Percentiles rank a stretch among this genome's conserved stretches.
Conservation (phyloP, 2,888 invertebrate species). For the Stenchaetothrips biformis region DNA sequence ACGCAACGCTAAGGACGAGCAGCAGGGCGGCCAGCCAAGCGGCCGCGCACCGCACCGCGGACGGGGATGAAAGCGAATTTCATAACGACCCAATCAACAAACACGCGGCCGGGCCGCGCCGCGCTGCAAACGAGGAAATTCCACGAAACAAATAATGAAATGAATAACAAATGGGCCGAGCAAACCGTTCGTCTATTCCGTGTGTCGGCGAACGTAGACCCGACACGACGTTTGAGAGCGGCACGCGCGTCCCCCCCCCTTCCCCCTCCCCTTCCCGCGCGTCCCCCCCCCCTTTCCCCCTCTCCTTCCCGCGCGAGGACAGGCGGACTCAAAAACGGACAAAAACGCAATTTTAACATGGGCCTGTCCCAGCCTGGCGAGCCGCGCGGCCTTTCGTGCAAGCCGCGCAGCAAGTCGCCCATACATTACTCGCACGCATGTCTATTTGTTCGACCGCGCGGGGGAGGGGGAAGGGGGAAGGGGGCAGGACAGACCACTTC, state of each 20-base stretch:
- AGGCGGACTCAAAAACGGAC: constrained; percentile 1
- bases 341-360: constrained; percentile 17
- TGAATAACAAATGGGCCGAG: constrained; percentile 13
- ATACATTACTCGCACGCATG: constrained; percentile 20
- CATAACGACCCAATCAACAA: too few species aligned
- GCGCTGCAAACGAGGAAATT: background rate
- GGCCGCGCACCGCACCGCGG: background rate
- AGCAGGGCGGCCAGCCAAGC: background rate
- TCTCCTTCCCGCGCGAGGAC: background rate
- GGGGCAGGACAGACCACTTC: background rate
- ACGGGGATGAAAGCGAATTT: too few species aligned
- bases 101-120: too few species aligned
- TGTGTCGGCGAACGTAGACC: background rate
- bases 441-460: background rate
- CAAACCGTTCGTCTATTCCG: constrained; percentile 23
- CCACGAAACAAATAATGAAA: constrained; percentile 21
- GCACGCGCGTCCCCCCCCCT: background rate
- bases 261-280: background rate
- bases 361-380: background rate
- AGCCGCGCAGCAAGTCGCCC: background rate
- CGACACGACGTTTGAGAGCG: background rate
- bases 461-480: background rate
- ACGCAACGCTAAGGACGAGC: too few species aligned
- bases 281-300: background rate
- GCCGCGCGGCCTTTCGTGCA: constrained; percentile 2